Evolutionary conservation across 2,113 vertebrate species (phyloP).

Genomic region (Myiagra hebetior): DNA sequence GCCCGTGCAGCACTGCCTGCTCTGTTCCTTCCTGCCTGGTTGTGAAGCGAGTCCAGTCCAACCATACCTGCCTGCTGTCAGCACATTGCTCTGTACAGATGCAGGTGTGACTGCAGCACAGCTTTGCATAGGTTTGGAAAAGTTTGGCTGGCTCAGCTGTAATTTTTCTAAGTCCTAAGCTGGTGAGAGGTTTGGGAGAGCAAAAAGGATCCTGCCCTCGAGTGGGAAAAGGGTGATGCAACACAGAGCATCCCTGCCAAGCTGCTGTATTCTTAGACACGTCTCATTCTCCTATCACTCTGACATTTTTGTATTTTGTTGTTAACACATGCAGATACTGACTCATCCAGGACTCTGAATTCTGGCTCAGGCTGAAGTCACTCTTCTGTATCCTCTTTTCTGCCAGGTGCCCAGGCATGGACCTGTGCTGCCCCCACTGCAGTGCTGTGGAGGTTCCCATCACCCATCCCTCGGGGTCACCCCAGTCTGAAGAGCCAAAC

Average conservation of each 20-base stretch:
- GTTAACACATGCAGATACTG: conserved; percentile 1
- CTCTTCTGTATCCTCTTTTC: background rate
- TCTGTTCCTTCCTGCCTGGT: fast-evolving
- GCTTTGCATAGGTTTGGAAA: background rate
- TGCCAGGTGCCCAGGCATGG: background rate
- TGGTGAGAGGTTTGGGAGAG: background rate
- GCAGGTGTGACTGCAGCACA: background rate
- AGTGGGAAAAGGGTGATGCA: conserved; percentile 7
- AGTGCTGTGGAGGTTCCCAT: background rate
- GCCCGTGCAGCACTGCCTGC: background rate
- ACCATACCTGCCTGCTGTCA: background rate
- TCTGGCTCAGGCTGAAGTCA: background rate
- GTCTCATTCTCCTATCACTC: conserved; percentile 11
- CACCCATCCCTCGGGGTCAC: fast-evolving
- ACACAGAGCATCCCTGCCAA: background rate
- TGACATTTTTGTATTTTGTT: conserved; percentile 17
- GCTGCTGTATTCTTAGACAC: background rate
- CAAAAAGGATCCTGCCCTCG: background rate
- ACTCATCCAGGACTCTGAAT: background rate
- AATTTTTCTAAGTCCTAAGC: background rate
- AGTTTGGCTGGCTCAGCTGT: background rate
- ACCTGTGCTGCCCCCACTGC: background rate
- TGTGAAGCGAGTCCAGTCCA: fast-evolving
- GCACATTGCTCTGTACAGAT: background rate
- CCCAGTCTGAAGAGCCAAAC: background rate